Percentiles rank a stretch among this genome's conserved stretches.
Conservation (phyloP, 2,113 vertebrate species). For the Euleptes europaea region DNA sequence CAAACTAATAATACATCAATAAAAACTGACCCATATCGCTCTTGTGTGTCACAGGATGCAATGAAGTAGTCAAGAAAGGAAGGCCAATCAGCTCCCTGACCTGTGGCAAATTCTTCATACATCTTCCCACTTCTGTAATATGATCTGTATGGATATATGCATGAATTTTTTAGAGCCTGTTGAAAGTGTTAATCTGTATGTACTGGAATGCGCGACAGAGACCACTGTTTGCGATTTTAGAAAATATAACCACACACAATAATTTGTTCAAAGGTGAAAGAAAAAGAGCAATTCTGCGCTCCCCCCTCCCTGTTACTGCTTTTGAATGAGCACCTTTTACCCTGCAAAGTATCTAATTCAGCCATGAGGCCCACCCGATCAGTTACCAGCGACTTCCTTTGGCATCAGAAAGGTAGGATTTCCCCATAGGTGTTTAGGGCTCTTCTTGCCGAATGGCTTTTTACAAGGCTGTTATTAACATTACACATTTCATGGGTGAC, state of each 20-base stretch:
- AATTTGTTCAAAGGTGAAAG: neutral
- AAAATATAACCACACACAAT: neutral
- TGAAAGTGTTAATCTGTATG: fast-evolving
- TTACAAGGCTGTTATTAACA: constrained; percentile 49
- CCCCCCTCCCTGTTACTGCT: neutral
- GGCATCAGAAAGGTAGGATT: constrained; percentile 13
- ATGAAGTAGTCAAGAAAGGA: neutral
- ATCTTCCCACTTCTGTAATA: too few relatives aligned
- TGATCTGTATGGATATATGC: neutral
- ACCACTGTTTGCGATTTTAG: fast-evolving
- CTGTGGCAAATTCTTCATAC: neutral
- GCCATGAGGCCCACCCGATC: neutral
- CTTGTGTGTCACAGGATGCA: neutral
- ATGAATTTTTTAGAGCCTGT: neutral
- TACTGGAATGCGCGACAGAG: fast-evolving
- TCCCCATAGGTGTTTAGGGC: constrained; percentile 1
- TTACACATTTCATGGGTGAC: constrained; percentile 57
- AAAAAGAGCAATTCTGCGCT: neutral
- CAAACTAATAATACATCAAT: too few relatives aligned
- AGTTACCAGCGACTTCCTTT: constrained; percentile 10
- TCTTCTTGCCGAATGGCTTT: constrained; percentile 29
- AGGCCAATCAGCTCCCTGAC: neutral
- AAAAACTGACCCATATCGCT: neutral
- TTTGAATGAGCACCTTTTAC: neutral
- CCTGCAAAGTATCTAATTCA: fast-evolving